Conservation (phyloP, 2,888 invertebrate genomes). For the Ernsta delagoae region DNA sequence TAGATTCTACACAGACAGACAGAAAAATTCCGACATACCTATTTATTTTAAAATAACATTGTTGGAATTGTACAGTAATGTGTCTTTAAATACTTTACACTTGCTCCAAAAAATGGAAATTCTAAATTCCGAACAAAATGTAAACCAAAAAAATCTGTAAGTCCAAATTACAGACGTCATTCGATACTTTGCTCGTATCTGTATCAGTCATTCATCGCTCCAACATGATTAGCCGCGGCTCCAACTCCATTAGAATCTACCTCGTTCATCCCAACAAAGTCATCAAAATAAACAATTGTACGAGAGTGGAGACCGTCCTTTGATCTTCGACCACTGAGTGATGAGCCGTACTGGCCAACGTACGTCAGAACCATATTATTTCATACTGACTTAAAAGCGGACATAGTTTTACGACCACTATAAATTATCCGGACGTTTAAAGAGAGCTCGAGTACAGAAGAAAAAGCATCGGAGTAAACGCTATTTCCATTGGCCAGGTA, state of each 20-base stretch:
- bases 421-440: slow-evolving; percentile 65
- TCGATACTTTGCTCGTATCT: slow-evolving; percentile 6
- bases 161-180: background rate
- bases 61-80: too few species aligned
- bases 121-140: background rate
- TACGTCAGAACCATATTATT: slow-evolving; percentile 48
- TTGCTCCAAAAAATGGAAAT: background rate
- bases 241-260: slow-evolving; percentile 44
- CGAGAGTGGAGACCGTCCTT: slow-evolving; percentile 51
- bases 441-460: slow-evolving; percentile 44
- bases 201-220: slow-evolving; percentile 40
- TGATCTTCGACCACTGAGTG: slow-evolving; percentile 62
- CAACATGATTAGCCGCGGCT: slow-evolving; percentile 38
- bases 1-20: too few species aligned
- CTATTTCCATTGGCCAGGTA: slow-evolving; percentile 62
- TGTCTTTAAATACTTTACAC: too few species aligned
- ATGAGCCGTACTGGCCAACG: slow-evolving; percentile 48
- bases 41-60: too few species aligned
- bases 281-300: slow-evolving; percentile 64
- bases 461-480: slow-evolving; percentile 45
- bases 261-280: slow-evolving; percentile 60
- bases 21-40: too few species aligned
- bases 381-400: slow-evolving; percentile 66
- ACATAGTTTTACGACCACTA: slow-evolving; percentile 66
- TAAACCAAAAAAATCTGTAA: background rate